Conservation (phyloP, 1,140 invertebrate species). For the Diabrotica virgifera region DNA sequence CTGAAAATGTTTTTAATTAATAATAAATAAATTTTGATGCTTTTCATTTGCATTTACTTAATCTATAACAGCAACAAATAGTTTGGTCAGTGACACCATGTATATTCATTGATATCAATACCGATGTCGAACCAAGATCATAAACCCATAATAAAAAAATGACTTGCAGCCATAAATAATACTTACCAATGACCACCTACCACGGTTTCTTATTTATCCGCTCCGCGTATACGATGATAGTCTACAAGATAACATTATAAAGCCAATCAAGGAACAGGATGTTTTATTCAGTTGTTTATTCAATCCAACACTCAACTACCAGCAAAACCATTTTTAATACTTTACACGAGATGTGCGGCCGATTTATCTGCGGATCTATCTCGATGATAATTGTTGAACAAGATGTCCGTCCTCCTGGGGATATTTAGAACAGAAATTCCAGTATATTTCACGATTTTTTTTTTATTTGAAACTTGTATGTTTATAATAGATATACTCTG, state of each 20-base stretch:
- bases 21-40: too few relatives aligned
- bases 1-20: too few relatives aligned
- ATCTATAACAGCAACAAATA: too few relatives aligned
- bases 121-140: background rate
- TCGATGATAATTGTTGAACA: background rate
- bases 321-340: constrained; percentile 15
- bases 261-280: constrained; percentile 19
- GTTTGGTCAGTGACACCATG: too few relatives aligned
- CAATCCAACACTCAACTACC: constrained; percentile 13
- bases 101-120: background rate
- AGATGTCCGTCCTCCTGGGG: background rate
- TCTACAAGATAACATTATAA: constrained; percentile 17
- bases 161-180: background rate
- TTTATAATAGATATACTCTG: too few relatives aligned
- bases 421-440: too few relatives aligned
- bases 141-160: constrained; percentile 9
- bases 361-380: background rate
- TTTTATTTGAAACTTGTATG: too few relatives aligned
- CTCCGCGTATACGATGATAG: constrained; percentile 8
- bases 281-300: constrained; percentile 15
- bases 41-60: too few relatives aligned
- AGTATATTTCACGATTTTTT: too few relatives aligned
- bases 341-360: constrained; percentile 5
- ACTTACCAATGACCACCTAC: constrained; percentile 15
- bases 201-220: constrained; percentile 10